Evolutionary conservation across 2,888 invertebrate genomes (phyloP).

Genomic region (Brachyptera risi): DNA sequence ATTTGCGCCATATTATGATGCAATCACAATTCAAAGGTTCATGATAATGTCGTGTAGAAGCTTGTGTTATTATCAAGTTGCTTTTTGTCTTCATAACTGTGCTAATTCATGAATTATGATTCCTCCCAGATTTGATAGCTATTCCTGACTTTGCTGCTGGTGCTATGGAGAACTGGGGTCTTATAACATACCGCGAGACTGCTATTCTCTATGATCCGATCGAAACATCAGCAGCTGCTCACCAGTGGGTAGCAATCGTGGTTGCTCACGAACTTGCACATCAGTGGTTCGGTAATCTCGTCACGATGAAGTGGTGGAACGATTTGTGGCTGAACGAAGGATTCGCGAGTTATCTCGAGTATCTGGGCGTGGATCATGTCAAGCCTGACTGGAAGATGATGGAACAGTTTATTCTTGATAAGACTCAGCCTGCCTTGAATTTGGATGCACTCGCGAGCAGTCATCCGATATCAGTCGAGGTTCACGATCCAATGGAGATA

Average conservation of each 20-base stretch:
- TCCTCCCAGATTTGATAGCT: constrained; percentile 59
- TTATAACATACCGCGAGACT: constrained; percentile 69
- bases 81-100: too few species aligned
- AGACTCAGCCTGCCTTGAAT: constrained; percentile 62
- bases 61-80: too few species aligned
- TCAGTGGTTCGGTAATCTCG: constrained; percentile 84
- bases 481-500: constrained; percentile 65
- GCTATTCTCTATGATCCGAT: constrained; percentile 59
- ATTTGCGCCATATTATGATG: too few species aligned
- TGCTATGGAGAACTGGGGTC: constrained; percentile 79
- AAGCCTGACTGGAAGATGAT: constrained; percentile 64
- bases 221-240: constrained; percentile 60
- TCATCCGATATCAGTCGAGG: constrained; percentile 65
- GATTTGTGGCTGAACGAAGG: constrained; percentile 90
- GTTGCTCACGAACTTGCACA: constrained; percentile 71
- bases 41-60: too few species aligned
- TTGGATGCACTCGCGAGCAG: constrained; percentile 66
- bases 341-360: constrained; percentile 77
- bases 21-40: too few species aligned
- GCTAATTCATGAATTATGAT: too few species aligned
- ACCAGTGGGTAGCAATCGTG: constrained; percentile 63
- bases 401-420: constrained; percentile 65
- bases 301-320: constrained; percentile 93
- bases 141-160: constrained; percentile 66
- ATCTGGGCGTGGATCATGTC: constrained; percentile 61